phyloP scores from a whole-genome alignment of 2,888 invertebrate species.

The Drosophila neonasuta region DNA sequence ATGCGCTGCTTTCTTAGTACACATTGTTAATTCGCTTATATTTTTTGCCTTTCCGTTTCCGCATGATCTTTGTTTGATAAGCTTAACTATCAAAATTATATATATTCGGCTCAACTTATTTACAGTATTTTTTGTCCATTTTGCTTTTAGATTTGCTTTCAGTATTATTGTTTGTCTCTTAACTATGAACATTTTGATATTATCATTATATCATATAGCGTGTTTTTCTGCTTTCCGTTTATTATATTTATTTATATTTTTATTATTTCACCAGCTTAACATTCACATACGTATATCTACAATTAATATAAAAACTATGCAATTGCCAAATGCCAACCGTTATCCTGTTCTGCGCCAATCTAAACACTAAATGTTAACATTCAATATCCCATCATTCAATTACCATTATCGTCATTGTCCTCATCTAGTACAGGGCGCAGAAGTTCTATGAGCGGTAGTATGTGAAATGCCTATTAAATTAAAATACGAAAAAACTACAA shows the following conservation, averaged over 20 bases:
- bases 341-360: slow-evolving; percentile 44
- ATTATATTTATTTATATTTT: slow-evolving; percentile 38
- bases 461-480: slow-evolving; percentile 23
- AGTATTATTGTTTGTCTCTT: slow-evolving; percentile 54
- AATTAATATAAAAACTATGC: slow-evolving; percentile 60
- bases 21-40: slow-evolving; percentile 18
- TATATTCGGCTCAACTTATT: slow-evolving; percentile 59
- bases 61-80: slow-evolving; percentile 51
- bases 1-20: slow-evolving; percentile 40
- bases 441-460: slow-evolving; percentile 25
- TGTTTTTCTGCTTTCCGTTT: slow-evolving; percentile 28
- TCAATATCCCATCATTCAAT: slow-evolving; percentile 39
- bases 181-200: slow-evolving; percentile 78
- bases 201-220: slow-evolving; percentile 52
- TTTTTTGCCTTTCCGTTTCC: slow-evolving; percentile 36
- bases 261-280: slow-evolving; percentile 24
- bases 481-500: slow-evolving; percentile 17
- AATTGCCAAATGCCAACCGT: slow-evolving; percentile 45
- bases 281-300: slow-evolving; percentile 61
- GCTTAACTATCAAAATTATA: slow-evolving; percentile 71
- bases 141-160: slow-evolving; percentile 31
- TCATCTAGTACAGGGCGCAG: slow-evolving; percentile 37
- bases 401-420: slow-evolving; percentile 7
- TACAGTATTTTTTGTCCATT: slow-evolving; percentile 42
- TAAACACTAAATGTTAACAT: slow-evolving; percentile 60